Evolutionary conservation across 2,797 vertebrate genomes (phyloP), one percentile per base, ranked within the genome.

Genomic region (Choloepus didactylus): DNA sequence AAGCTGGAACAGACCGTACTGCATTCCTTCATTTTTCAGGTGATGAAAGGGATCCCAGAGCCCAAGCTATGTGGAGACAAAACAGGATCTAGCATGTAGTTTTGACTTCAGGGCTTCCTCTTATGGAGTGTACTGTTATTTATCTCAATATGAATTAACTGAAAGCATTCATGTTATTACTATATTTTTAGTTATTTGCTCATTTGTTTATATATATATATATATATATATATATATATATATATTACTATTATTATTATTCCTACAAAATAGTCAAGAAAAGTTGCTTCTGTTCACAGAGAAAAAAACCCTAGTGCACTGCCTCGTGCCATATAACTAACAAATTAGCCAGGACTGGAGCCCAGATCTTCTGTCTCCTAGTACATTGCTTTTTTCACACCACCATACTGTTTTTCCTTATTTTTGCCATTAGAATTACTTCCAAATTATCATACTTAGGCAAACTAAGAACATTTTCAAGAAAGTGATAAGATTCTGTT

Each of bases 151-250:
- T 75, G 38, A 21, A 35, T 72, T 84, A 94, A 75, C 56, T 73
- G 62, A 77, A 60, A 44, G 9, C 80, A 54, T 70, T 8, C 44
- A 77, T 76, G 23, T 83, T 67, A 73, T 80, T 67, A 79, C 14
- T 16, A 1, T 77, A 89, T 92, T 92, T 95, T 95, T 15, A 72
- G 54, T 94, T 89, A 94, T 67, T 92, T 93, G 21, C 15, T 76
- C 46, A 59, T 85, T 82, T 83, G 66, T 35, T 2, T 35, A 35
- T 35, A 35, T 35, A 35, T 35, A 35, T 35, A 46, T 35, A 35
- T 35, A 35, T 35, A 35, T 35, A 35, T 35, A 35, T 35, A n/a
- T n/a, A n/a, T n/a, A n/a, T 35, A 35, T 35, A 35, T 35, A 35
- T 35, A 35, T 35, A 35, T 35, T 35, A 35, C 35, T 35, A 35